Percentiles rank a stretch among this genome's conserved stretches.
phyloP scores from a whole-genome alignment of 2,888 invertebrate species.

The Drosophila koepferae region DNA sequence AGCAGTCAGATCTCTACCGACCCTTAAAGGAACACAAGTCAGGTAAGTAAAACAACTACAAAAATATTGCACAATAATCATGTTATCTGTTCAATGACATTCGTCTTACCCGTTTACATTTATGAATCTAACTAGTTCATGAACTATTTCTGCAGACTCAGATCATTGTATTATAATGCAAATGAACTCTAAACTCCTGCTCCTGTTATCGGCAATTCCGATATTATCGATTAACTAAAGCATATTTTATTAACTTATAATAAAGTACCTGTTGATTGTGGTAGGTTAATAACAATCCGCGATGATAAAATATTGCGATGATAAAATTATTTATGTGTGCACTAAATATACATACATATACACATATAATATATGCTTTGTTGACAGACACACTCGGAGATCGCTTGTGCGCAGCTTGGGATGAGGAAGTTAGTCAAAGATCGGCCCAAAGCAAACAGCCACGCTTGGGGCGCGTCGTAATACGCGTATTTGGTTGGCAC shows the following conservation, averaged over 20 bases:
- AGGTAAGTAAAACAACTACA: slow-evolving; percentile 61
- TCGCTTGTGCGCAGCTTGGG: slow-evolving; percentile 53
- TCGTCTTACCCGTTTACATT: not conserved
- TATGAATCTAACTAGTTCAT: not conserved
- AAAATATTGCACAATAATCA: not conserved
- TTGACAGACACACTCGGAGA: slow-evolving; percentile 47
- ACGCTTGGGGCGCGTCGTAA: slow-evolving; percentile 35
- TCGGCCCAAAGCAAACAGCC: slow-evolving; percentile 43
- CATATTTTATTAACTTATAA: not conserved
- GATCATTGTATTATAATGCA: not conserved
- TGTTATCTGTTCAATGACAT: not conserved
- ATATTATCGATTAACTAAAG: not conserved
- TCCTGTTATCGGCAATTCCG: slow-evolving; percentile 3
- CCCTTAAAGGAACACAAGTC: slow-evolving; percentile 90
- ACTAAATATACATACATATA: not conserved
- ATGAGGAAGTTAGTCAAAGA: slow-evolving; percentile 43
- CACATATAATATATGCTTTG: not conserved
- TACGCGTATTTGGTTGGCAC: slow-evolving; percentile 84
- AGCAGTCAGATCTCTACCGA: slow-evolving; percentile 90
- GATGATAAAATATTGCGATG: not conserved
- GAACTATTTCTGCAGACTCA: not conserved
- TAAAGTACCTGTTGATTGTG: too few species aligned
- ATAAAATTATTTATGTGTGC: not conserved
- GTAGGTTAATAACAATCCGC: not conserved
- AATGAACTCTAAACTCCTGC: not conserved